Base-by-base conservation (phyloP, 1,140 invertebrate genomes). In the Chlorops oryzae region DNA sequence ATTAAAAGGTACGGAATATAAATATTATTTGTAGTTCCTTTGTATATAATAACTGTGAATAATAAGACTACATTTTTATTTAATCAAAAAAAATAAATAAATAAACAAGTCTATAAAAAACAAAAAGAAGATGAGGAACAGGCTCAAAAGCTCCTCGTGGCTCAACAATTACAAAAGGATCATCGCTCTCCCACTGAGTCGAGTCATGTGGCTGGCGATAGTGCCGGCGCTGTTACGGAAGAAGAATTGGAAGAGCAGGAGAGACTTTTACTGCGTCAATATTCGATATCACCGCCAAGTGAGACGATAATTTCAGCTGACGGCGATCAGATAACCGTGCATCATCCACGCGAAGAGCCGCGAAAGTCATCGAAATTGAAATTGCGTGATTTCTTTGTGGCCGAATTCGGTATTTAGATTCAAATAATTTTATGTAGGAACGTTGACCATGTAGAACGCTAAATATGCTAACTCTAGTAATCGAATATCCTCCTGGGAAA, bases 51-150 rank as follows among this genome's bases (percentile, higher is more conserved):
- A n/a, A n/a, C n/a, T n/a, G n/a, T n/a, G n/a, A n/a, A n/a, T n/a
- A n/a, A n/a, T n/a, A n/a, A n/a, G n/a, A n/a, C n/a, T n/a, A n/a
- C n/a, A n/a, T n/a, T n/a, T n/a, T n/a, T n/a, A n/a, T n/a, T n/a
- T n/a, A n/a, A n/a, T n/a, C n/a, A n/a, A n/a, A n/a, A n/a, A n/a
- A n/a, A n/a, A n/a, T n/a, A n/a, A n/a, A n/a, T n/a, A n/a, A n/a
- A n/a, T n/a, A n/a, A n/a, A n/a, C n/a, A 54, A 62, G 65, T 65
- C 51, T 69, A 63, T 51, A 69, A 69, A 69, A 69, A 69, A 46
- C 65, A 69, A 69, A 69, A 69, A 63, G 65, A 69, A 56, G 65
- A 65, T 49, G 65, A 69, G 59, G 65, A 69, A 60, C 65, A 69
- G 57, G 65, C 65, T 50, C 65, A 69, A 62, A 69, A 69, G 58